Evolutionary conservation across 2,113 vertebrate species (phyloP).

Genomic region (Oceanites oceanicus): DNA sequence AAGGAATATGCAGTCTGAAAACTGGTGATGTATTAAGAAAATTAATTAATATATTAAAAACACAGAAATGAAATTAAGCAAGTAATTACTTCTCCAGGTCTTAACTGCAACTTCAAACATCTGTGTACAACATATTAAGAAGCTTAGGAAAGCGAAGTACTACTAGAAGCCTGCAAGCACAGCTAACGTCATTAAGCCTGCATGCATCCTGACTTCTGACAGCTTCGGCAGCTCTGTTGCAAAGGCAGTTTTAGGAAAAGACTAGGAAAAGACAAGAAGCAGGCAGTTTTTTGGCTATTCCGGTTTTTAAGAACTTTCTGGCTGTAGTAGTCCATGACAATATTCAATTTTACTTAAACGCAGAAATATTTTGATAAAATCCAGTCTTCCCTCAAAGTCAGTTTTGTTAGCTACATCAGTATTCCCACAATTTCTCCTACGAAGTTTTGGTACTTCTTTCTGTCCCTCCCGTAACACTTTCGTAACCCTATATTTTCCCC

Average conservation of each 20-base stretch:
- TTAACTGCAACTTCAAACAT: conserved; percentile 22
- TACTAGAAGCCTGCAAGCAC: neutral
- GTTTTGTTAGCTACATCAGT: neutral
- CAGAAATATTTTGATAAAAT: neutral
- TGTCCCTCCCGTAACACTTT: neutral
- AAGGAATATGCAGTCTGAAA: neutral
- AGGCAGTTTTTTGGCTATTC: neutral
- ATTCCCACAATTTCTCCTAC: neutral
- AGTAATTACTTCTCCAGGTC: neutral
- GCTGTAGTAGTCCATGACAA: neutral
- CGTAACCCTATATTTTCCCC: neutral
- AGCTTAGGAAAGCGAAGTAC: neutral
- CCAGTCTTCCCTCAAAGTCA: neutral
- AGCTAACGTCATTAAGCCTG: neutral
- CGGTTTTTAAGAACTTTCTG: neutral
- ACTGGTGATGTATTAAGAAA: neutral
- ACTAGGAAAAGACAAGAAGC: neutral
- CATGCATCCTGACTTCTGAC: neutral
- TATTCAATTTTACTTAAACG: neutral
- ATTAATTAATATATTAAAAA: neutral
- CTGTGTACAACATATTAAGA: neutral
- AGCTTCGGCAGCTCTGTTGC: neutral
- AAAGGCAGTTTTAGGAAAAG: neutral
- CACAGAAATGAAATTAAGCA: neutral
- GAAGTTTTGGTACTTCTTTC: neutral